Base-by-base conservation (phyloP, 2,113 vertebrate species). In the Capreolus pygargus region DNA sequence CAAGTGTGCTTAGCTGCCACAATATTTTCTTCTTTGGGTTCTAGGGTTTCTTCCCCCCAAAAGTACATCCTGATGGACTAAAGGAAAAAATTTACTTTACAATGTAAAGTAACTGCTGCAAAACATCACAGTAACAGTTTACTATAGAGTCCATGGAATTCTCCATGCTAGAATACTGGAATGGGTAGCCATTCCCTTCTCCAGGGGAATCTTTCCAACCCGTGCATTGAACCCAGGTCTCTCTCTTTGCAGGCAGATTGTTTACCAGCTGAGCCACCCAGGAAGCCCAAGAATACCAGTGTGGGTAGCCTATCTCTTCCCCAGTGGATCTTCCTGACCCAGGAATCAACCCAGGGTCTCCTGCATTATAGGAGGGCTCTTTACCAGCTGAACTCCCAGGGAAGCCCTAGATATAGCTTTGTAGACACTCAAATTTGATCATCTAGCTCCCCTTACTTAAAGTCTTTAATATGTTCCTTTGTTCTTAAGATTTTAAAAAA, bases 11-110 rank as follows among this genome's bases (percentile, higher is more conserved):
- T 91, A 99, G 98, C 78, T 99, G 99, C 99, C 99, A 99, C 19
- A 99, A 96, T 96, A 99, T 99, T 98, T 99, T 99, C 99, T 99
- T 99, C 98, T 99, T 99, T 96, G 99, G 99, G 98, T 99, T 99
- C 99, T 99, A 99, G 0, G 99, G 99, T 98, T 99, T 99, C 98
- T 99, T 99, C 33, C 99, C 99, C 99, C 99, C 99, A 97, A 99
- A 99, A 0, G 99, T 99, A 98, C 99, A 99, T 83, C 99, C 99
- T 98, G 99, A 99, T 14, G 99, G 99, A 98, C 99, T 99, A 97
- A 95, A 0, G 86, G 60, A 96, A 95, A 97, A 30, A 85, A 97
- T 86, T n/a, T n/a, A n/a, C n/a, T n/a, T n/a, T 28, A 76, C 64
- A 91, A 94, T 95, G 86, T 58, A 97, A 92, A 89, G 2, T 47